These are phyloP conservation scores for Auanema sp. DNA, from an alignment of 2,888 invertebrate genomes.

Conservation along the genomic window DNA sequence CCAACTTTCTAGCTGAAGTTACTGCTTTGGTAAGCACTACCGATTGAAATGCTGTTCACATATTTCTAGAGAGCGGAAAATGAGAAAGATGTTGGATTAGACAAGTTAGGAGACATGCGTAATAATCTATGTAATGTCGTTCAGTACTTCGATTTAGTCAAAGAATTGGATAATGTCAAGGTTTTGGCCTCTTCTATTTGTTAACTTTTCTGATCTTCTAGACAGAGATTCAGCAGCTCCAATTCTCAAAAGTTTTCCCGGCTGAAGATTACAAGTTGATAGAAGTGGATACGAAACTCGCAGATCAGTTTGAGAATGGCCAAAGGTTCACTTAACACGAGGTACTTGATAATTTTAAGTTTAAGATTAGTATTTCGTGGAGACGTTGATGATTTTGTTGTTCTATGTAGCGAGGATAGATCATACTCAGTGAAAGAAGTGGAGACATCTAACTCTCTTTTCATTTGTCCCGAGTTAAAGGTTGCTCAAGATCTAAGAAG, in stretches of 20 bases:
- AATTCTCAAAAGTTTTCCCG: conserved; percentile 22
- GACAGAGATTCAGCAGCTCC: conserved; percentile 27
- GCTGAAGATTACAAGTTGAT: conserved; percentile 21
- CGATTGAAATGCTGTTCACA: too few relatives aligned
- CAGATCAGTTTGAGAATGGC: conserved; percentile 26
- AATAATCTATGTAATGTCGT: conserved; percentile 23
- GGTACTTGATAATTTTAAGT: background rate
- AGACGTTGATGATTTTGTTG: conserved; percentile 20
- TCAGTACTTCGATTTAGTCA: conserved; percentile 23
- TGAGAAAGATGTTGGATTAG: conserved; percentile 20
- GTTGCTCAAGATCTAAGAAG: conserved; percentile 6
- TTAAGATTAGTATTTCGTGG: conserved; percentile 30
- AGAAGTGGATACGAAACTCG: conserved; percentile 20
- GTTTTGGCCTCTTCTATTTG: conserved; percentile 10
- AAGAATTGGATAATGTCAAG: conserved; percentile 27
- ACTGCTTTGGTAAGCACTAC: too few relatives aligned
- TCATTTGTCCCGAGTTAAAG: conserved; percentile 17
- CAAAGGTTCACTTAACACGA: conserved; percentile 12
- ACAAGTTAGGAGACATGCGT: conserved; percentile 16
- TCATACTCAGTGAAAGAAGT: conserved; percentile 32
- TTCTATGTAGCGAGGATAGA: conserved; percentile 21
- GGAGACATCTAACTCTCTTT: conserved; percentile 30
- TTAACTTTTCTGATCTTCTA: conserved; percentile 9
- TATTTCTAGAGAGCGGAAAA: background rate
- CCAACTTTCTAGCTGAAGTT: too few relatives aligned